Base-by-base conservation (phyloP, 1,140 invertebrate genomes). In the Cyclargus thomasi region DNA sequence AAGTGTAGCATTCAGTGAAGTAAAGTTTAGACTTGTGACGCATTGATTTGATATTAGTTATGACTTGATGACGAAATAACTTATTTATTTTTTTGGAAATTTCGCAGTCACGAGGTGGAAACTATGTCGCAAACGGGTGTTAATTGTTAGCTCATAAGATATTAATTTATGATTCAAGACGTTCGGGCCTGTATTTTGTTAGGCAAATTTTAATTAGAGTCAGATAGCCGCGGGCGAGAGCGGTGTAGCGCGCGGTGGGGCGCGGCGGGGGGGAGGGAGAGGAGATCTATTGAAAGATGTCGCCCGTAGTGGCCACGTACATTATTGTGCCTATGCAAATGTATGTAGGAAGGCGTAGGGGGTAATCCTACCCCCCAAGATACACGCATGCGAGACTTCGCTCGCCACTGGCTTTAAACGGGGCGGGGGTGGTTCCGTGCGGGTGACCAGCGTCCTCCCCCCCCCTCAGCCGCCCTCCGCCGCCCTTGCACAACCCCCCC, bases 241-340 rank as follows among this genome's bases (percentile, higher is more conserved):
- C n/a, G 53, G 47, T 6, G 53, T 16, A 1, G n/a, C n/a, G 14
- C 16, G n/a, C 16, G 53, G 53, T 16, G 53, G 53, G 4, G 17
- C 0, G 47, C 14, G 11, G 1, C 47, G 1, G 14, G 14, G 47
- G 55, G 70, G 69, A 76, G 14, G 47, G 55, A 70, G 69, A 76
- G 74, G 74, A 78, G 78, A 83, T 79, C 78, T 82, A 84, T 83
- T 82, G 82, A 85, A 82, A 84, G 78, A 81, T 78, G 80, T 83
- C 75, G 75, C 75, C 74, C 77, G 72, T 80, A 83, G 74, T 86
- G 86, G 83, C 83, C 86, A 86, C 86, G 86, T 88, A 88, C 82
- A 88, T 85, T 84, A 87, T 89, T 87, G 85, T 89, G 82, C 83
- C 85, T 89, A 89, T 89, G 86, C 86, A 89, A 87, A 89, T 89